Base-by-base conservation (phyloP, 2,113 vertebrate genomes). In the Montifringilla adamsi region DNA sequence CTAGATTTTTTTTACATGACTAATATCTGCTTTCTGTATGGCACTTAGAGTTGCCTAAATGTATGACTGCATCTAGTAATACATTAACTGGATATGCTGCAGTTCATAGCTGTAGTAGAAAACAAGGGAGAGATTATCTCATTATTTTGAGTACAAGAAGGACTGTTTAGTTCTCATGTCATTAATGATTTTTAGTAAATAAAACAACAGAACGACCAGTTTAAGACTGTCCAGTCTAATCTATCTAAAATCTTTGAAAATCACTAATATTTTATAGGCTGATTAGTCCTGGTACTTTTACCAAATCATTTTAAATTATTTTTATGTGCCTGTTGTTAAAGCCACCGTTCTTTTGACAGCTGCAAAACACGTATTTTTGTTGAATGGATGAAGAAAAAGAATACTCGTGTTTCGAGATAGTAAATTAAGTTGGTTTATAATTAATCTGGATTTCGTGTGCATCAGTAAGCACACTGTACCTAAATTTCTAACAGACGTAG, bases 371-470 rank as follows among this genome's bases (percentile, higher is more conserved):
- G 0, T 22, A 13, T 10, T 49, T 49, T 39, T 59, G 15, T 67
- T 69, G 31, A 73, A 18, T 53, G 4, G 19, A 49, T 90, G 23
- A 86, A 66, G 28, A 27, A 88, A 55, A 94, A 70, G 75, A 74
- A 44, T 37, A 27, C 11, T 55, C 3, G 8, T 47, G 53, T 43
- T 83, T 92, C 4, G 0, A 21, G 31, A 26, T 4, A 35, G 15
- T 13, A 83, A 79, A 44, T 73, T 1, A 79, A 66, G 15, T 47
- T 87, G 47, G 28, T 23, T 92, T 89, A 87, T 74, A 73, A 81
- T 81, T 96, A 85, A 88, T 69, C 50, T 85, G 43, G 75, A 33
- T 88, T 88, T 92, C n/a, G n/a, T 49, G 41, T 72, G 55, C 6
- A 2, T 77, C 89, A 70, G 41, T 93, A 46, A 9, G 37, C 59